Base-by-base conservation (phyloP, 2,888 invertebrate genomes). In the Corythucha ciliata region DNA sequence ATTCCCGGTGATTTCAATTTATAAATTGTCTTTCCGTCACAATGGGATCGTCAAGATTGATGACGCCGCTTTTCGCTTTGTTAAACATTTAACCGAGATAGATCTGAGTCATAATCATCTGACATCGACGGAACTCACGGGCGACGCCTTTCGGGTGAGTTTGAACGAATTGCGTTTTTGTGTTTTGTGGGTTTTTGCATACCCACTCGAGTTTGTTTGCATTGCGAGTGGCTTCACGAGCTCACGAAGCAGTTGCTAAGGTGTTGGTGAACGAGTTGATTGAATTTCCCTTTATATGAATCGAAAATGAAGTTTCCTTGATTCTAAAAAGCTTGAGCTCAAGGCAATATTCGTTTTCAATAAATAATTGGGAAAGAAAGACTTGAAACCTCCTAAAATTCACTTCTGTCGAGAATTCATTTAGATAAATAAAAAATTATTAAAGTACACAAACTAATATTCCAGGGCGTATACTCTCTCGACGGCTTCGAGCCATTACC, bases 51-150 rank as follows among this genome's bases (percentile, higher is more conserved):
- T 68, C 4, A 65, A 63, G 21, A 81, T 88, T 41, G 75, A 74
- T 5, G 67, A 72, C 12, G 72, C 69, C 0, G 77, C 79, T 16
- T 88, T 88, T 64, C 70, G 69, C 53, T 72, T 78, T 54, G 66
- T 87, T 7, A 74, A 74, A 39, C 70, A 75, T 39, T 71, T 88
- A 65, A 69, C 69, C 0, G 74, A 73, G 2, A 63, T 89, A 39
- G 80, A 85, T 65, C 67, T 89, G 56, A 82, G 83, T 52, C 66
- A 79, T 54, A 88, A 88, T 60, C 70, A 76, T 37, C 67, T 88
- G 20, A 77, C 74, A 0, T 67, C 74, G 0, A 77, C 75, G 1
- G 68, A 67, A 0, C 65, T 88, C 2, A 68, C 68, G 54, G 82
- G 81, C 0, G 72, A 79, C 49, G 74, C 77, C 8, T 86, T 88